phyloP scores from a whole-genome alignment of 2,113 vertebrate species.

The Pelusios castaneus region DNA sequence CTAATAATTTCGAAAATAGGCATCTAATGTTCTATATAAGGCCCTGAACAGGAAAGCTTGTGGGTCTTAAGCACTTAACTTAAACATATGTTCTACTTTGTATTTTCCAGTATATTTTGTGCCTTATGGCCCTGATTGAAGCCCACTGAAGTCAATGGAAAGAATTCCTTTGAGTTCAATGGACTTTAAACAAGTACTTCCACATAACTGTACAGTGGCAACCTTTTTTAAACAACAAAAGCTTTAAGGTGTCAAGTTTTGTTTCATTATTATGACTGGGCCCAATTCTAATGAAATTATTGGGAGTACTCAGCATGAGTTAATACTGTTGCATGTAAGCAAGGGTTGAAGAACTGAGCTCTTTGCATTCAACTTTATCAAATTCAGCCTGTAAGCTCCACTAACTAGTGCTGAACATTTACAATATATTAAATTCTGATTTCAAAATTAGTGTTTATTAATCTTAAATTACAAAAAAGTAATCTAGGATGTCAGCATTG shows the following conservation, averaged over 20 bases:
- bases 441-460: neutral
- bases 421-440: neutral
- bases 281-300: too few relatives aligned
- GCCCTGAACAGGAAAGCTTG: neutral
- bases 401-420: neutral
- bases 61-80: neutral
- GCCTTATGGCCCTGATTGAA: neutral
- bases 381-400: neutral
- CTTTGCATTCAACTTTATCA: too few relatives aligned
- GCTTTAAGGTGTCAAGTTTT: neutral
- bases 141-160: neutral
- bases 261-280: neutral
- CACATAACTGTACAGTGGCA: neutral
- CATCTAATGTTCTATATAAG: neutral
- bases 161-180: neutral
- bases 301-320: too few relatives aligned
- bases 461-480: neutral
- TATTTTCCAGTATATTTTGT: neutral
- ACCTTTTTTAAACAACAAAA: neutral
- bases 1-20: neutral
- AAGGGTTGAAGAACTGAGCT: too few relatives aligned
- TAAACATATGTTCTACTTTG: neutral
- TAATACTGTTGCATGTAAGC: too few relatives aligned
- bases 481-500: too few relatives aligned
- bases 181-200: neutral